phyloP scores from a whole-genome alignment of 2,888 invertebrate species.

The Pyrocoelia pectoralis region DNA sequence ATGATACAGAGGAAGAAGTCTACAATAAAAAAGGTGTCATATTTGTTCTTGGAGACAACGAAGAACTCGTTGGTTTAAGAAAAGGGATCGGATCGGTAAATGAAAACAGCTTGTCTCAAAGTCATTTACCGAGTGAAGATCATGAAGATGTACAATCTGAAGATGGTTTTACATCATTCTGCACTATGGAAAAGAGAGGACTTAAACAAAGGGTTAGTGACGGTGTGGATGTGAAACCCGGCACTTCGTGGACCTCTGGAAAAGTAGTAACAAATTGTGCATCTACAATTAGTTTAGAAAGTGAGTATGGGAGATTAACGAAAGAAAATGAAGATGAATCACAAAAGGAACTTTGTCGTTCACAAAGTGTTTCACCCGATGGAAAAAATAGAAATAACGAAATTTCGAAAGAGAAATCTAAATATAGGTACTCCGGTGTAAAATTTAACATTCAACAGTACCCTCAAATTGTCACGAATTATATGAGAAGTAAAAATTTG shows the following conservation, averaged over 20 bases:
- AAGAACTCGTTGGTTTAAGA: conserved; percentile 71
- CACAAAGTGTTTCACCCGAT: conserved; percentile 54
- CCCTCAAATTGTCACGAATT: conserved; percentile 77
- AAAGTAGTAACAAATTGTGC: conserved; percentile 34
- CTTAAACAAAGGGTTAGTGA: not conserved
- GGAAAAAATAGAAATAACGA: conserved; percentile 38
- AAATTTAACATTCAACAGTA: conserved; percentile 79
- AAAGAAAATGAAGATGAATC: conserved; percentile 4
- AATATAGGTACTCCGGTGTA: conserved; percentile 73
- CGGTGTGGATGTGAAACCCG: conserved; percentile 40
- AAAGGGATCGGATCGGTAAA: conserved; percentile 32
- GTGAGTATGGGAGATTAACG: conserved; percentile 18
- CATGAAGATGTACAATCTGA: not conserved
- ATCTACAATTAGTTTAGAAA: conserved; percentile 39
- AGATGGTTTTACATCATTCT: too few relatives aligned
- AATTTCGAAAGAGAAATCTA: conserved; percentile 39
- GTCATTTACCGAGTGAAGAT: not conserved
- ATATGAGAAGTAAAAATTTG: conserved; percentile 78
- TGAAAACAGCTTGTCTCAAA: too few relatives aligned
- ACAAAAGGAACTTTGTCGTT: conserved; percentile 40
- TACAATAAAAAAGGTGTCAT: conserved; percentile 61
- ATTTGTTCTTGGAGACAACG: conserved; percentile 77
- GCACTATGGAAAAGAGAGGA: too few relatives aligned
- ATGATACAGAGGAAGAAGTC: not conserved
- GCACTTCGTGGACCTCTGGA: conserved; percentile 45